Conservation (phyloP, 2,888 invertebrate species). For the Pristionchus fissidentatus region DNA sequence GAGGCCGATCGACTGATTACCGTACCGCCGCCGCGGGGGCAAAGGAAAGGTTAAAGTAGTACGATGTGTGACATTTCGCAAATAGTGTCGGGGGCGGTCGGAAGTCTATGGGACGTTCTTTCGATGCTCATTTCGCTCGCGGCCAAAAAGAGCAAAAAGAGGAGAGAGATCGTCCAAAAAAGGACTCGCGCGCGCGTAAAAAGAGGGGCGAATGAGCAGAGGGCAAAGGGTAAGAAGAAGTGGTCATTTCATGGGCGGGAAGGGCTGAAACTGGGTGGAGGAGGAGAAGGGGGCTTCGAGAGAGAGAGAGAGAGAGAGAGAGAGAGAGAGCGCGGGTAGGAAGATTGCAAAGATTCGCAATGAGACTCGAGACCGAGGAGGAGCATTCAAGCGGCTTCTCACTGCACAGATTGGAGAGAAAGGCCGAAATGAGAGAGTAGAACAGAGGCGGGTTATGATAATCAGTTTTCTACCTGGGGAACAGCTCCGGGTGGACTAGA, state of each 20-base stretch:
- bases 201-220: background rate
- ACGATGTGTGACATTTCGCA: conserved; percentile 9
- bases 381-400: background rate
- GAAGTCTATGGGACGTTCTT: background rate
- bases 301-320: conserved; percentile 17
- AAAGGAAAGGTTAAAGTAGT: conserved; percentile 6
- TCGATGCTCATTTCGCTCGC: background rate
- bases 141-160: conserved; percentile 32
- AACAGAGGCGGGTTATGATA: conserved; percentile 9
- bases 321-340: background rate
- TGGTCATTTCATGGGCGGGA: conserved; percentile 12
- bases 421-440: background rate
- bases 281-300: conserved; percentile 14
- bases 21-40: background rate
- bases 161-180: background rate
- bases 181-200: no score
- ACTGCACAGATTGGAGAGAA: background rate
- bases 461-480: background rate
- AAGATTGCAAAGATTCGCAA: background rate
- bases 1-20: background rate
- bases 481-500: background rate
- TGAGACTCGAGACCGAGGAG: no score
- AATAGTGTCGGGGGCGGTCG: background rate
- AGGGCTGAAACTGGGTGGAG: conserved; percentile 2
- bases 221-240: conserved; percentile 15